A percentile compares a stretch with the other conserved stretches of the same genome.
phyloP scores from a whole-genome alignment of 2,888 invertebrate genomes.

The Oscheius onirici region DNA sequence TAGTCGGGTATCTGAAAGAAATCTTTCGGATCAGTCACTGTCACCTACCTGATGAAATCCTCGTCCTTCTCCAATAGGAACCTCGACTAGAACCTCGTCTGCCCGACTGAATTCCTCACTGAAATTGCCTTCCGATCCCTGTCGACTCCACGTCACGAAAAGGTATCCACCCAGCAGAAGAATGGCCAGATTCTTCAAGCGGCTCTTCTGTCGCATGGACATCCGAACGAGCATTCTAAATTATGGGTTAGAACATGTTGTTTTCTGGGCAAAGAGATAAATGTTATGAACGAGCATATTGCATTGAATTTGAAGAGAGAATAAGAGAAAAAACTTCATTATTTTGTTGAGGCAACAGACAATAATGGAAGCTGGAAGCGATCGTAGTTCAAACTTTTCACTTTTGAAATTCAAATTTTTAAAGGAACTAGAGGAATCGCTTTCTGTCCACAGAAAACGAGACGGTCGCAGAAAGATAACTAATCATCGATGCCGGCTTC shows the following conservation, averaged over 20 bases:
- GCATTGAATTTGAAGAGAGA: too few species aligned
- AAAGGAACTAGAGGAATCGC: too few species aligned
- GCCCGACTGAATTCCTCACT: background rate
- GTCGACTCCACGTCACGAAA: conserved; percentile 31
- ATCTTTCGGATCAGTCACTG: background rate
- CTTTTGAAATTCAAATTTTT: too few species aligned
- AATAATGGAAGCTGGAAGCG: background rate
- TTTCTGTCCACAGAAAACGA: too few species aligned
- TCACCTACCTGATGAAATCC: conserved; percentile 28
- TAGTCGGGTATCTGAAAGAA: conserved; percentile 44
- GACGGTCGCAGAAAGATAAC: too few species aligned
- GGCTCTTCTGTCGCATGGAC: conserved; percentile 13
- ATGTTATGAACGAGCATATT: too few species aligned
- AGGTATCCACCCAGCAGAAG: conserved; percentile 23
- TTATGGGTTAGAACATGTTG: too few species aligned
- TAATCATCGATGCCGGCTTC: too few species aligned
- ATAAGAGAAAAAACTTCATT: background rate
- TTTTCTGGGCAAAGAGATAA: too few species aligned
- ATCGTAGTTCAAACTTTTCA: too few species aligned
- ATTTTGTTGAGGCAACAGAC: background rate
- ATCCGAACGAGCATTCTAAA: background rate
- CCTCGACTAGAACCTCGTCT: background rate
- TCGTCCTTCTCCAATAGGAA: background rate
- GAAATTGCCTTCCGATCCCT: conserved; percentile 9
- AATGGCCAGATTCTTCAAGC: conserved; percentile 26